Conservation (phyloP, 1,140 invertebrate genomes). For the Littorina saxatilis region DNA sequence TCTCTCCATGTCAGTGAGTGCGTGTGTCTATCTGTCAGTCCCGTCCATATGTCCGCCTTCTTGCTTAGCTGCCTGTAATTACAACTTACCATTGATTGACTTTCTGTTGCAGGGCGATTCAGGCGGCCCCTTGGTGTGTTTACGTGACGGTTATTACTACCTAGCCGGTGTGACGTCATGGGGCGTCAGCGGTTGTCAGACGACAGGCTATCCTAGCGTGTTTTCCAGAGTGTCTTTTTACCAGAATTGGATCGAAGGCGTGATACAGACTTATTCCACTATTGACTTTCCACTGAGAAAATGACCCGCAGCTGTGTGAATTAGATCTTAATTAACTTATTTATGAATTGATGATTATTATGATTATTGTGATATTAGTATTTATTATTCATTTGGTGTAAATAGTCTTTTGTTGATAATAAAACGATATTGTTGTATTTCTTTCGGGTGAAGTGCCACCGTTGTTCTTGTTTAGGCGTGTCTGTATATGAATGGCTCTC, state of each 20-base stretch:
- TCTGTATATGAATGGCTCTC: too few relatives aligned
- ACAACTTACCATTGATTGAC: too few relatives aligned
- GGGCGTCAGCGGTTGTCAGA: constrained; percentile 72
- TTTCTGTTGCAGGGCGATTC: constrained; percentile 69
- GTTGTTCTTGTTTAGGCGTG: neutral
- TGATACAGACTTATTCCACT: constrained; percentile 46
- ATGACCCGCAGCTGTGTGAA: neutral
- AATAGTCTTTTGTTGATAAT: neutral
- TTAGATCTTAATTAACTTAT: neutral
- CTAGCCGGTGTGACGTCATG: constrained; percentile 73
- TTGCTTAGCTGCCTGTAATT: too few relatives aligned
- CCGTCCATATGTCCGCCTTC: too few relatives aligned
- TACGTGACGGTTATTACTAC: constrained; percentile 57
- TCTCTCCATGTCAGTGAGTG: too few relatives aligned
- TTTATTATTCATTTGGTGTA: too few relatives aligned
- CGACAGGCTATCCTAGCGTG: constrained; percentile 72
- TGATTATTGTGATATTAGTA: constrained; percentile 8
- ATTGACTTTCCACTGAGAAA: neutral
- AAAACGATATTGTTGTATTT: neutral
- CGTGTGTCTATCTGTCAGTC: too few relatives aligned
- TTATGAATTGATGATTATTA: neutral
- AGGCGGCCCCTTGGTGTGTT: constrained; percentile 66
- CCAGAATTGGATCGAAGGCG: constrained; percentile 70
- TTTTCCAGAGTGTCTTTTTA: constrained; percentile 72
- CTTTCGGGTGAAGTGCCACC: neutral